phyloP scores from a whole-genome alignment of 2,888 invertebrate species.

The Theristus sp. region DNA sequence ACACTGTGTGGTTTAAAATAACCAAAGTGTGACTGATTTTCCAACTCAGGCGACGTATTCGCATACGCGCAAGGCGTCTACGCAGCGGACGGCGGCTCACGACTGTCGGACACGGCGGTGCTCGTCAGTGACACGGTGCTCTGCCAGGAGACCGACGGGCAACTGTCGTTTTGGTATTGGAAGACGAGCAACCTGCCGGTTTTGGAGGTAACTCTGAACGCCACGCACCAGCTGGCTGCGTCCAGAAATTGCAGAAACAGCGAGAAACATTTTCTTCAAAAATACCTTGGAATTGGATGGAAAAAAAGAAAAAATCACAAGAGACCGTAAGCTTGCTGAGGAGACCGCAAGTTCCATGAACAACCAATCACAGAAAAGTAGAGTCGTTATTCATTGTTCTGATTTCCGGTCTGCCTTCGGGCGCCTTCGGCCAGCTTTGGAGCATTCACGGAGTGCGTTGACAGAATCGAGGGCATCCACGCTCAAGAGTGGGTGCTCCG shows the following conservation, averaged over 20 bases:
- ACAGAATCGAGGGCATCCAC: constrained; percentile 15
- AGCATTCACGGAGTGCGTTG: constrained; percentile 22
- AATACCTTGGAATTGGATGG: too few species aligned
- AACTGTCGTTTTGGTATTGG: constrained; percentile 22
- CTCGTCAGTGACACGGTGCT: constrained; percentile 16
- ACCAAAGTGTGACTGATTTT: too few species aligned
- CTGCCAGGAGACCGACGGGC: constrained; percentile 21
- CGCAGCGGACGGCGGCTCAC: constrained; percentile 9
- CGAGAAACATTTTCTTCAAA: too few species aligned
- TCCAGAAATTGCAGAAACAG: too few species aligned
- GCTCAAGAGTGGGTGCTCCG: constrained; percentile 22
- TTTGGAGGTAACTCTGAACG: constrained; percentile 19
- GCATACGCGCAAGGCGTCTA: constrained; percentile 12
- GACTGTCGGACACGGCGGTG: constrained; percentile 14
- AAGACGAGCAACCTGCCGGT: constrained; percentile 16
- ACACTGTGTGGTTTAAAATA: too few species aligned
- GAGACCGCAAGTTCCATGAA: too few species aligned
- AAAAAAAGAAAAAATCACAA: too few species aligned
- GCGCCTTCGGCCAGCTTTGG: too few species aligned
- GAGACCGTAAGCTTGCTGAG: not conserved
- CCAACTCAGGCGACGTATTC: constrained; percentile 16
- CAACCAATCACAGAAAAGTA: too few species aligned
- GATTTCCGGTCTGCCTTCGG: too few species aligned
- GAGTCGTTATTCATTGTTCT: too few species aligned
- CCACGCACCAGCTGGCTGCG: constrained; percentile 18